These are phyloP conservation scores for Coleophora flavipennella DNA, from an alignment of 2,888 invertebrate species.

Conservation along the genomic window DNA sequence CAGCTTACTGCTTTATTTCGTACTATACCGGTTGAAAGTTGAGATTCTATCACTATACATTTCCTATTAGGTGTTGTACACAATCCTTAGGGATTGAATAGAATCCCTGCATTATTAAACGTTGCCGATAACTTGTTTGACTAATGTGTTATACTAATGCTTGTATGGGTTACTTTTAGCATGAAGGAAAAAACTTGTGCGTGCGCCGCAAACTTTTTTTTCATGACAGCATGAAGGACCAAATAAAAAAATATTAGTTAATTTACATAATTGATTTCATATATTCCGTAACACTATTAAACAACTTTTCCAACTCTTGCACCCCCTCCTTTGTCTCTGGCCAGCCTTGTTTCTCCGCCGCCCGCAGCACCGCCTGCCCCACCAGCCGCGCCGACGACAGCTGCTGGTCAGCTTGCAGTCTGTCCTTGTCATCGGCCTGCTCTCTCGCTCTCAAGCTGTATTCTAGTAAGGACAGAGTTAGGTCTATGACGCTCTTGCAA, in stretches of 20 bases:
- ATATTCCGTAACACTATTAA: conserved; percentile 49
- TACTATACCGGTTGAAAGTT: no score
- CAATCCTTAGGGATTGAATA: no score
- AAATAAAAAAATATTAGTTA: conserved; percentile 18
- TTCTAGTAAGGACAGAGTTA: conserved; percentile 74
- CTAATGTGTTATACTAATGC: no score
- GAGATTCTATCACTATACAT: no score
- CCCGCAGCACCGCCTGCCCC: conserved; percentile 68
- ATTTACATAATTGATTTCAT: conserved; percentile 53
- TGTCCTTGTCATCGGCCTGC: conserved; percentile 57
- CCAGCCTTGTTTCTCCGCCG: conserved; percentile 59
- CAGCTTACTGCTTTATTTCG: no score
- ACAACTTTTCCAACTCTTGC: conserved; percentile 37
- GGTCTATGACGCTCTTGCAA: conserved; percentile 74
- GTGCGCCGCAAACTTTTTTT: no score
- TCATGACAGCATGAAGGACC: no score
- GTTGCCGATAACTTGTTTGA: no score
- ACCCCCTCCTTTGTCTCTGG: conserved; percentile 44
- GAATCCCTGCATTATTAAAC: no score
- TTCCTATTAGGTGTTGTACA: no score
- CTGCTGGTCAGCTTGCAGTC: conserved; percentile 67
- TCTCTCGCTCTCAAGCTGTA: conserved; percentile 68
- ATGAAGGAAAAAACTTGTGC: no score
- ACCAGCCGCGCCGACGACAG: conserved; percentile 74
- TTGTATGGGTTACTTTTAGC: no score